A percentile compares a stretch with the other conserved stretches of the same genome.
These are phyloP conservation scores for Falco naumanni DNA, from an alignment of 2,797 vertebrate genomes.

Conservation along the genomic window DNA sequence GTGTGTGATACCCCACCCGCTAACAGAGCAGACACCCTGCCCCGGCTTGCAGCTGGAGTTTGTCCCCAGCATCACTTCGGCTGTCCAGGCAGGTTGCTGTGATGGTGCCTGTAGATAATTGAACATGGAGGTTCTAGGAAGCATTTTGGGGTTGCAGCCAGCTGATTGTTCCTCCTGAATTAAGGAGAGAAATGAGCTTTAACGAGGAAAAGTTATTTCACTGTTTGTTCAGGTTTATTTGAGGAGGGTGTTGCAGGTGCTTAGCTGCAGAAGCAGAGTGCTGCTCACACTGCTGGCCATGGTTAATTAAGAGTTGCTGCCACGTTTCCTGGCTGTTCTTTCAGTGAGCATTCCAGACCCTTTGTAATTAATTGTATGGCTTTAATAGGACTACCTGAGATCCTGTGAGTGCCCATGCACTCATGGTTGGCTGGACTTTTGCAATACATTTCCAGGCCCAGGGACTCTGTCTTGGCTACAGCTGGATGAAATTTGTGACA, in stretches of 20 bases:
- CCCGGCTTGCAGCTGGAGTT: neutral
- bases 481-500: neutral
- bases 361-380: neutral
- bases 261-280: neutral
- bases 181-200: neutral
- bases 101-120: neutral
- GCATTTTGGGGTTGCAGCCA: neutral
- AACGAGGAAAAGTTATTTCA: neutral
- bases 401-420: neutral
- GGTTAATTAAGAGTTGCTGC: neutral
- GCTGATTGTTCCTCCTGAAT: neutral
- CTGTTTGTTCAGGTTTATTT: neutral
- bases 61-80: neutral
- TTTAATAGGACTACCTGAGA: neutral
- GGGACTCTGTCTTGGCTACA: neutral
- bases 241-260: neutral
- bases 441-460: neutral
- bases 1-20: accelerated
- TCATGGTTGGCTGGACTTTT: accelerated
- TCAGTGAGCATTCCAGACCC: accelerated
- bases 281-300: neutral
- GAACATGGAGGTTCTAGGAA: neutral
- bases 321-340: neutral
- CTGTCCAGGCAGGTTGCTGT: neutral
- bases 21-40: accelerated